A percentile compares a stretch with the other conserved stretches of the same genome.
phyloP scores from a whole-genome alignment of 2,797 vertebrate species.

The Chaetophractus vellerosus region DNA sequence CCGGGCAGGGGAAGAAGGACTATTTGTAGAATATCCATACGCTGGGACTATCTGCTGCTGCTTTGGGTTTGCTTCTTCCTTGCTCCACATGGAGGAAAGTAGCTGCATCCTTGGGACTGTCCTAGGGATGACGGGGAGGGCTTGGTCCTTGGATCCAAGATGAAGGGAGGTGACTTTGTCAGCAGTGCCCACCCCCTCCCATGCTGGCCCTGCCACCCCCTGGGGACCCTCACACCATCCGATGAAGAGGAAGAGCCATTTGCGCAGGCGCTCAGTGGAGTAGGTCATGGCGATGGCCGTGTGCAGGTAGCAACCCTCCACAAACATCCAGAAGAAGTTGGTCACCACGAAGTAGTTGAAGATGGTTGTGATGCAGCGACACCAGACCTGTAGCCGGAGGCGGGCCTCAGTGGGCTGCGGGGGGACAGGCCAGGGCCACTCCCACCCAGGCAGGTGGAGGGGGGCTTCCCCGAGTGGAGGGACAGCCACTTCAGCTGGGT shows the following conservation, averaged over 20 bases:
- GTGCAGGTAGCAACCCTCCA: conserved; percentile 99
- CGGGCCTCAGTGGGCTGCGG: not conserved
- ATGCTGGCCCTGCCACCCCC: not conserved
- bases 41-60: not conserved
- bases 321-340: conserved; percentile 99
- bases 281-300: conserved; percentile 99
- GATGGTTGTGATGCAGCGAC: conserved; percentile 96
- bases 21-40: not conserved
- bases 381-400: conserved; percentile 94
- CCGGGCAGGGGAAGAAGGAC: not conserved
- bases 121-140: not conserved
- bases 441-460: not conserved
- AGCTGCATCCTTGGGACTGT: not conserved
- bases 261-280: conserved; percentile 96
- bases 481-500: rapidly evolving
- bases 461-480: too few species aligned
- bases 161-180: not conserved
- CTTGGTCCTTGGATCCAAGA: not conserved
- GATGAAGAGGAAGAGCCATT: conserved; percentile 98
- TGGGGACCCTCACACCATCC: conserved; percentile 96
- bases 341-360: conserved; percentile 99
- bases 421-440: too few species aligned
- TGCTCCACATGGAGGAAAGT: not conserved
- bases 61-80: not conserved
- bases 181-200: not conserved